Conservation (phyloP, 2,888 invertebrate species). For the Yponomeuta evonymella region DNA sequence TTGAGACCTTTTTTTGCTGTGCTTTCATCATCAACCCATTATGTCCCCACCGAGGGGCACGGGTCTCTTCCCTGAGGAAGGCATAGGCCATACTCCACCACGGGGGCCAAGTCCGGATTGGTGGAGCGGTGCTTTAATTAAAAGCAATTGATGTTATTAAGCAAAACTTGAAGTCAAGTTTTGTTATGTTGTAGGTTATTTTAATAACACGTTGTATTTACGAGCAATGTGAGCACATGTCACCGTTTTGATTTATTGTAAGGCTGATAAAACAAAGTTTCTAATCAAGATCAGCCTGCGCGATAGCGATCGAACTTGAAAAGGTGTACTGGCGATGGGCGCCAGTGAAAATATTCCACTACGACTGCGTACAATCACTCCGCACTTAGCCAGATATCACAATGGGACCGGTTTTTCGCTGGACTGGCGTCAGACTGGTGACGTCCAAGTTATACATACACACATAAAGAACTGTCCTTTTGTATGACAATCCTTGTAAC, state of each 20-base stretch:
- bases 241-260: constrained; percentile 10
- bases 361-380: neutral
- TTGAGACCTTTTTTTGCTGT: too few relatives aligned
- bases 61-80: too few relatives aligned
- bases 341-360: constrained; percentile 6
- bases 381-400: neutral
- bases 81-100: too few relatives aligned
- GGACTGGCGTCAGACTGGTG: neutral
- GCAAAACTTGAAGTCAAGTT: too few relatives aligned
- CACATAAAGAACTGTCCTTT: neutral
- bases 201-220: neutral
- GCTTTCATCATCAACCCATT: too few relatives aligned
- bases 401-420: constrained; percentile 4
- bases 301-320: neutral
- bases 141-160: too few relatives aligned
- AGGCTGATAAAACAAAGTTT: neutral
- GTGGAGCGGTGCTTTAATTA: too few relatives aligned
- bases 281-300: neutral
- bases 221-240: neutral
- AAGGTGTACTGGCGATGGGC: neutral
- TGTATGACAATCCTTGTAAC: neutral
- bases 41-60: too few relatives aligned
- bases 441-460: neutral
- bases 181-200: too few relatives aligned
- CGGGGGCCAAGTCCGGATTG: too few relatives aligned